These are phyloP conservation scores for Yponomeuta cagnagella DNA, from an alignment of 2,888 invertebrate genomes.

Conservation along the genomic window DNA sequence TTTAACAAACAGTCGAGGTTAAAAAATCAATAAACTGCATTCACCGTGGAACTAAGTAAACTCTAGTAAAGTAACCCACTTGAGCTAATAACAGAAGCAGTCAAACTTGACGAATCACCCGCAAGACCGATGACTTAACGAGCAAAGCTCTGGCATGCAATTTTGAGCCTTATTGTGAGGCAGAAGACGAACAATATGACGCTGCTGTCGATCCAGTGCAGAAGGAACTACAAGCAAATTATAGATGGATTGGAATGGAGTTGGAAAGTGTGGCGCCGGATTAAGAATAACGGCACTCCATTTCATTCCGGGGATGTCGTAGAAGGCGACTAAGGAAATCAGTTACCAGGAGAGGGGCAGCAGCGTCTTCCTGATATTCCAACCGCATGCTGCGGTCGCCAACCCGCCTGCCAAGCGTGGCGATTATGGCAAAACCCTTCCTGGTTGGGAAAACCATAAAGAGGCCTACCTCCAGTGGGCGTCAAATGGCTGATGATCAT, in stretches of 20 bases:
- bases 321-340: too few species aligned
- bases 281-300: too few species aligned
- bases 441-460: too few species aligned
- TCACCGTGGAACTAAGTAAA: not conserved
- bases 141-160: not conserved
- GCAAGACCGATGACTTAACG: slow-evolving; percentile 10
- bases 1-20: too few species aligned
- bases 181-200: not conserved
- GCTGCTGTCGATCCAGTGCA: not conserved
- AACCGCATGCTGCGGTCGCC: too few species aligned
- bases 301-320: too few species aligned
- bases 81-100: not conserved
- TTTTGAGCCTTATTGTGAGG: not conserved
- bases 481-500: too few species aligned
- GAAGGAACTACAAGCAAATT: not conserved
- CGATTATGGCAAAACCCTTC: too few species aligned
- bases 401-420: too few species aligned
- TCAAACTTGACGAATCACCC: slow-evolving; percentile 11
- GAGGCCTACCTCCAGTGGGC: too few species aligned
- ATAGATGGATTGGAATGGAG: not conserved
- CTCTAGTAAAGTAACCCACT: not conserved
- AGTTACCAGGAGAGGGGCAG: too few species aligned
- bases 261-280: not conserved
- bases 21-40: not conserved
- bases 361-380: too few species aligned